Base-by-base conservation (phyloP, 1,140 invertebrate genomes). In the Andrena cerasifolii region DNA sequence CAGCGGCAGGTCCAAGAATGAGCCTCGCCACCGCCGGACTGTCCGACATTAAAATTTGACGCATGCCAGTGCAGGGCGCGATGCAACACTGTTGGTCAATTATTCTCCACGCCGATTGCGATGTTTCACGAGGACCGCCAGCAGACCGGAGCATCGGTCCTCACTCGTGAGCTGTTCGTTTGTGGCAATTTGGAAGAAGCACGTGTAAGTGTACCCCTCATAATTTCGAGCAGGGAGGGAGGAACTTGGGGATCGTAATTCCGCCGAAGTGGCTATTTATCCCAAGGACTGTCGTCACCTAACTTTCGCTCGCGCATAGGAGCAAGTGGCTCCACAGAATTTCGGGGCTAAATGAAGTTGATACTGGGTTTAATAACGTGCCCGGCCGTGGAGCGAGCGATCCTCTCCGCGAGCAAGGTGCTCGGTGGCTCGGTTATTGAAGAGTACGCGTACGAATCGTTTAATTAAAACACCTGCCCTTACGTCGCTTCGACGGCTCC, bases 351-450 rank as follows among this genome's bases (percentile, higher is more conserved):
- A 51, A 73, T 36, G 45, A 53, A 73, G 45, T 63, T 73, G 26
- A 61, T 31, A 53, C 31, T 36, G 33, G 58, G 61, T 73, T 73
- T 73, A 73, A 73, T 73, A 73, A 73, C 45, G 31, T 8, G 8
- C 54, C 2, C 21, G 2, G 24, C 24, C 8, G 14, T 16, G 7
- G 21, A 7, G 58, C 18, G 70, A 61, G 51, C 24, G 21, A 24
- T 67, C 31, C 49, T 7, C 3, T 53, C n/a, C 49, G 18, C 33
- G 31, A 36, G 18, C 54, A 40, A 36, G 21, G 47, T 45, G 43
- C 14, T 18, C 16, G 21, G n/a, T n/a, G n/a, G n/a, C n/a, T 8
- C 7, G 18, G 4, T 21, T 31, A 63, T 63, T 40, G 58, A 51
- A 53, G 58, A 26, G 68, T 6, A n/a, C n/a, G n/a, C n/a, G 16